These are phyloP conservation scores for Gastracanthus pulcherrimus DNA, from an alignment of 2,888 invertebrate species.

Conservation along the genomic window DNA sequence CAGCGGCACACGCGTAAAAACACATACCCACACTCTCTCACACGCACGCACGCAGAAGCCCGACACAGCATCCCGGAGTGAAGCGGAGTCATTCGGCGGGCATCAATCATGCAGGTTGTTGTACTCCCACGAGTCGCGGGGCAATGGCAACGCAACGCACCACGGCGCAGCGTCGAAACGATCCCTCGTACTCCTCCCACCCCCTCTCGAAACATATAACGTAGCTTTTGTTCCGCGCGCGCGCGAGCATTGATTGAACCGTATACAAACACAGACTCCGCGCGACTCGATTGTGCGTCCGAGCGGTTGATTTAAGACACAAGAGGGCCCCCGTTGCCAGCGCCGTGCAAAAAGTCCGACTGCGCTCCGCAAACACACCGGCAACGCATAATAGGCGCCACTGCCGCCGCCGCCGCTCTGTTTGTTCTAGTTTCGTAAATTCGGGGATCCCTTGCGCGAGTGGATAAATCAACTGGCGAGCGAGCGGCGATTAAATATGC, in stretches of 20 bases:
- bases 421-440: conserved; percentile 50
- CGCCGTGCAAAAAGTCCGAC: conserved; percentile 32
- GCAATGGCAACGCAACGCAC: neutral
- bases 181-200: neutral
- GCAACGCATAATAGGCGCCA: conserved; percentile 36
- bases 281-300: conserved; percentile 22
- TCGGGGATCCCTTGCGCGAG: neutral
- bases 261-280: conserved; percentile 40
- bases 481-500: conserved; percentile 50
- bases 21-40: too few species aligned
- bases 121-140: conserved; percentile 55
- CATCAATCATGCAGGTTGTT: conserved; percentile 63
- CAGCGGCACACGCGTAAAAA: too few species aligned
- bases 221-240: conserved; percentile 52
- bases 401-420: neutral
- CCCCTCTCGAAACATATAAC: conserved; percentile 45
- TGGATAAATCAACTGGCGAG: neutral
- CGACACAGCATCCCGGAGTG: conserved; percentile 48
- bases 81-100: conserved; percentile 63
- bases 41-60: conserved; percentile 37
- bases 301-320: conserved; percentile 51
- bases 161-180: neutral
- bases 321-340: neutral
- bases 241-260: conserved; percentile 56
- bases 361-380: conserved; percentile 42